Percentiles rank a stretch among this genome's conserved stretches.
These are phyloP conservation scores for Drosophila saltans DNA, from an alignment of 1,140 invertebrate genomes.

Conservation along the genomic window DNA sequence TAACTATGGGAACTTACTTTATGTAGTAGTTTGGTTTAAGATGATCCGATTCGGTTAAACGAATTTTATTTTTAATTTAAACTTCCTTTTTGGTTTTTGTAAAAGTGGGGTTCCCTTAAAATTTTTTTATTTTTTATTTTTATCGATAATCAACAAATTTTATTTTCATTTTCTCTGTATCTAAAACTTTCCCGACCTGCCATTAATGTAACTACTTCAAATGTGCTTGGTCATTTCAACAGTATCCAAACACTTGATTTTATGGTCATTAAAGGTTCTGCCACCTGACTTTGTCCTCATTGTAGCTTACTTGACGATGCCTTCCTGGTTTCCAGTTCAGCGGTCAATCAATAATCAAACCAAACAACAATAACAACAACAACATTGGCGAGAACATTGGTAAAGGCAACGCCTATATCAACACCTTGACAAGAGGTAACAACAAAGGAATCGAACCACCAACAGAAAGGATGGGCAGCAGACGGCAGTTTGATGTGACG, in stretches of 20 bases:
- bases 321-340: constrained; percentile 43
- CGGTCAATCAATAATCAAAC: constrained; percentile 61
- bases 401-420: constrained; percentile 52
- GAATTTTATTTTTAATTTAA: too few species aligned
- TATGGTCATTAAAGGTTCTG: constrained; percentile 8
- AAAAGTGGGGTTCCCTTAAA: too few species aligned
- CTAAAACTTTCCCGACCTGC: background rate
- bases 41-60: too few species aligned
- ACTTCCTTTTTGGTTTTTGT: too few species aligned
- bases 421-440: constrained; percentile 44
- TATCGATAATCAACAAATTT: background rate
- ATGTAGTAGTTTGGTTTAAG: too few species aligned
- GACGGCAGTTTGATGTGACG: constrained; percentile 10
- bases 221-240: constrained; percentile 1
- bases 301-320: background rate
- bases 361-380: constrained; percentile 28
- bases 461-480: background rate
- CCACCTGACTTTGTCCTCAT: background rate
- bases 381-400: background rate
- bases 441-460: constrained; percentile 41
- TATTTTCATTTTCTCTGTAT: background rate
- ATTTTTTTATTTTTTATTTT: too few species aligned
- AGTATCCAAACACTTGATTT: constrained; percentile 12
- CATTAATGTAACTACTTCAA: background rate
- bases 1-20: too few species aligned